Base-by-base conservation (phyloP, 2,888 invertebrate genomes). In the Tanytarsus gracilentus region DNA sequence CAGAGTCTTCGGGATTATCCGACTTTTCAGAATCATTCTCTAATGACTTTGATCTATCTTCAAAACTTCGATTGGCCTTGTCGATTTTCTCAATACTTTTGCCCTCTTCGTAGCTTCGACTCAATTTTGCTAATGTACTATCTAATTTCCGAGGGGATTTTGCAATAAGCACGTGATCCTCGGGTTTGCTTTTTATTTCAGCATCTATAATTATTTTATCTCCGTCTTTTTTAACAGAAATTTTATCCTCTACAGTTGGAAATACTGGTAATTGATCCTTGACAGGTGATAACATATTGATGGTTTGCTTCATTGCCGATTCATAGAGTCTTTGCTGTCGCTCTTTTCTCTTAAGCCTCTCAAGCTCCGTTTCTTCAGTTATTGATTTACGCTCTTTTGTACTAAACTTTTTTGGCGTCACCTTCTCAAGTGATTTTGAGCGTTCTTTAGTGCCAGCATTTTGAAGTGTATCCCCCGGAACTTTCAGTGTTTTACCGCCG, bases 251-350 rank as follows among this genome's bases (percentile, higher is more conserved):
- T 1, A 84, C 83, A 40, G 82, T 80, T 9, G 85, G 85, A 68
- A 85, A 85, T 2, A 83, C 79, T 0, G 85, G 85, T 66, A 85
- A 67, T 1, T 81, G 78, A 68, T 85, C 85, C 69, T 84, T 85
- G 0, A 85, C 84, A 0, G 86, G 86, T 69, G 85, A 85, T 29
- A 85, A 79, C 64, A 85, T 75, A 0, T 84, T 85, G 66, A 85
- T 84, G 0, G 85, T 84, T 71, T 85, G 85, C 68, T 85, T 84
- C 68, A 86, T 80, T 2, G 85, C 85, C 3, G 83, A 83, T 73
- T 86, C 85, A 65, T 86, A 86, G 1, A 86, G 71, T 77, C 84
- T 81, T 68, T 86, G 86, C 66, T 86, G 86, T 64, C 85, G 80
- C 67, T 85, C 85, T 70, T 84, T 83, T 50, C 86, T 79, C 69